Evolutionary conservation across 2,113 vertebrate genomes (phyloP), one percentile per base, ranked within the genome.

Genomic region (Dasypus novemcinctus): DNA sequence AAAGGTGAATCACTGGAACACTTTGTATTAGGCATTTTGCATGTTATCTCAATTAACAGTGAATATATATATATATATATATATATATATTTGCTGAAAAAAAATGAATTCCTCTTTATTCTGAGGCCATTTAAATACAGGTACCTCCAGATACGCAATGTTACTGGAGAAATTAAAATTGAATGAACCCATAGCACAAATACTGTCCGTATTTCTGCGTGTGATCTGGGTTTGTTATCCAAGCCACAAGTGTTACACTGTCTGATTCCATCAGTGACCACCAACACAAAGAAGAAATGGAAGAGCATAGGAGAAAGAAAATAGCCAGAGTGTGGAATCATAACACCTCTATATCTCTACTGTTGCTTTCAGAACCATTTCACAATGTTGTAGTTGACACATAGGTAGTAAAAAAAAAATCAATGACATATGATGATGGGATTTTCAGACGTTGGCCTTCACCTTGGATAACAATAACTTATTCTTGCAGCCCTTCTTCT

Each of bases 401-500:
- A 54, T 3, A 54, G 95, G 93, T 83, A 10, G 0, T 95, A 11
- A n/a, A 64, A 88, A 91, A 97, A 96, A 78, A 96, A 92, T 79
- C 97, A 66, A 18, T 17, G 96, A 1, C n/a, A 29, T 86, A 82
- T 46, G 9, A 38, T 91, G 95, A 86, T 25, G 59, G 33, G 90
- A 23, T n/a, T 57, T 82, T 98, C 98, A 98, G 94, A 98, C 98
- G 95, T 98, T 99, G 38, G 98, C 98, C 97, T 99, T 98, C 97
- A 99, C 94, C 96, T 99, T 99, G 93, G 99, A 99, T 86, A 99
- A 98, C 88, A 99, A 98, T 97, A 99, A 98, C 98, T 99, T 99
- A 0, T 99, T 99, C 98, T 99, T 99, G 23, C 99, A 99, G 97
- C 99, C 99, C 94, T 99, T 99, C 99, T 99, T 99, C 98, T 99